phyloP scores from a whole-genome alignment of 2,113 vertebrate species.

The Panthera leo region DNA sequence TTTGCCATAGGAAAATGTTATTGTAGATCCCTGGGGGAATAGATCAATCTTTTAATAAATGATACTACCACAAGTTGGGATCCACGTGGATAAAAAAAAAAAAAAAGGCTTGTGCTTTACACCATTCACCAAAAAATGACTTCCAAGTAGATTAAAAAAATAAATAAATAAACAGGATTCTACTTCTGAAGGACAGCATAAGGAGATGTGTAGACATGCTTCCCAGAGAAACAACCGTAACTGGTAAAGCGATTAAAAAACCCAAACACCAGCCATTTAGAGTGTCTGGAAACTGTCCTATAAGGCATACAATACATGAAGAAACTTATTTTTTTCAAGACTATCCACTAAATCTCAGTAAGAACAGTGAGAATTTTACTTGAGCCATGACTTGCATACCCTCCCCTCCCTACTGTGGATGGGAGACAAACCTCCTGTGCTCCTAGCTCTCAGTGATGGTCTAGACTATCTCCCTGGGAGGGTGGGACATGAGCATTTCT shows the following conservation, averaged over 20 bases:
- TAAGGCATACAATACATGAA: not conserved
- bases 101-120: not conserved
- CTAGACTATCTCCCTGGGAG: not conserved
- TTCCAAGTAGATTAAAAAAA: not conserved
- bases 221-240: not conserved
- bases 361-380: not conserved
- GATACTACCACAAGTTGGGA: not conserved
- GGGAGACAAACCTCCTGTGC: not conserved
- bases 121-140: not conserved
- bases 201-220: not conserved
- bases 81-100: not conserved
- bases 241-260: not conserved
- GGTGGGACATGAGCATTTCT: not conserved
- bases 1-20: not conserved
- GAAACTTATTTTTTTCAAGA: not conserved
- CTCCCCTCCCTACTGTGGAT: not conserved
- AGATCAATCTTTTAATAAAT: not conserved
- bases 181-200: not conserved
- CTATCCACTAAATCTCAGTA: not conserved
- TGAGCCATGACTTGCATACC: not conserved
- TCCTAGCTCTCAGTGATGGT: not conserved
- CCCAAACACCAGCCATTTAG: not conserved
- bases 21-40: not conserved
- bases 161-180: not conserved
- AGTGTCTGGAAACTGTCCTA: not conserved